Base-by-base conservation (phyloP, 2,113 vertebrate species). In the Lathamus discolor region DNA sequence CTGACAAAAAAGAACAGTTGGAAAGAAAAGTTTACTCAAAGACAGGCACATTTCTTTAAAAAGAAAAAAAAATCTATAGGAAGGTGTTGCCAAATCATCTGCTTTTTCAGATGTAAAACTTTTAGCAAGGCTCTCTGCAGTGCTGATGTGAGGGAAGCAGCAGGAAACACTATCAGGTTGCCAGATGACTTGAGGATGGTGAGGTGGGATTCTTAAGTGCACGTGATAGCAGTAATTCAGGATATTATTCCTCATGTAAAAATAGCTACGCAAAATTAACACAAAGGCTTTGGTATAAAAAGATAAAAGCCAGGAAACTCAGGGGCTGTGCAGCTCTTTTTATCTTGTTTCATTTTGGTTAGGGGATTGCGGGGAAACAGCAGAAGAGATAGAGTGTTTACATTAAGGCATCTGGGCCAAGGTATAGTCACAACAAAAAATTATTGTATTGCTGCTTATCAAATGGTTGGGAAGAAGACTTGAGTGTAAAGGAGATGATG, bases 11-110 rank as follows among this genome's bases (percentile, higher is more conserved):
- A 97, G 86, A 97, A 96, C 94, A 97, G 91, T 96, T 97, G 97
- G 97, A 98, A 98, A 97, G 96, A 97, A 98, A 98, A 97, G 92
- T 96, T 97, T 97, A 88, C 96, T 98, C 97, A 97, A 92, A 97
- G 96, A 97, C 92, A 98, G 83, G 76, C 84, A 90, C 91, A 88
- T 67, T 90, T 94, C 57, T 90, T 85, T 43, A 44, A 22, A 83
- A 66, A 76, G 75, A 48, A 57, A 31, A 61, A 78, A 96, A 37
- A 70, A 79, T 83, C 88, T 85, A 95, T 94, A 92, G 92, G 95
- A 97, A 97, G 97, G 96, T 97, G 96, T 97, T 97, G 96, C 95
- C 97, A 97, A 97, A 94, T 98, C 97, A 96, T 98, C 97, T 97
- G 96, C 96, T 95, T 94, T 96, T 97, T 98, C 96, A 97, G 94